A percentile compares a stretch with the other conserved stretches of the same genome.
These are phyloP conservation scores for Caenorhabditis sp. DNA, from an alignment of 2,888 invertebrate genomes.

Conservation along the genomic window DNA sequence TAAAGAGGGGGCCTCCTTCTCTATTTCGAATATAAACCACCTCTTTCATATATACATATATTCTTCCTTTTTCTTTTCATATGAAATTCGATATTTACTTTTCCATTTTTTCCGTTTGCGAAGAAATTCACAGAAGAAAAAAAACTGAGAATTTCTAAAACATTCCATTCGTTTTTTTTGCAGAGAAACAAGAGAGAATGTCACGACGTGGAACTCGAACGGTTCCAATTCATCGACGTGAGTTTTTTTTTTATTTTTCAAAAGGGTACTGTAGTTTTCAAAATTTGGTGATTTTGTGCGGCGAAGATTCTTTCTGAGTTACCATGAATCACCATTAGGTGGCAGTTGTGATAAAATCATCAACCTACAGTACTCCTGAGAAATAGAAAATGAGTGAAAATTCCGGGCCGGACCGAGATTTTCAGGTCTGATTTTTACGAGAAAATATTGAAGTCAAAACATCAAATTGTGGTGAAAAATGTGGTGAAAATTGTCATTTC, in stretches of 20 bases:
- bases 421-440: too few relatives aligned
- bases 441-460: too few relatives aligned
- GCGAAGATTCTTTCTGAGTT: too few relatives aligned
- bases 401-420: too few relatives aligned
- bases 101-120: not conserved
- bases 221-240: not conserved
- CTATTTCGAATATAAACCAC: not conserved
- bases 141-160: not conserved
- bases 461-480: too few relatives aligned
- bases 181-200: not conserved
- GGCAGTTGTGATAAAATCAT: too few relatives aligned
- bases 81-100: constrained; percentile 1
- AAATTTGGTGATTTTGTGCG: too few relatives aligned
- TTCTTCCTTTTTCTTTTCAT: not conserved
- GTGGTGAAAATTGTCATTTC: too few relatives aligned
- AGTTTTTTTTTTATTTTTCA: not conserved
- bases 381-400: not conserved
- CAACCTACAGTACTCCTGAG: too few relatives aligned
- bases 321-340: too few relatives aligned
- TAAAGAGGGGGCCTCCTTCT: not conserved
- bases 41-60: not conserved
- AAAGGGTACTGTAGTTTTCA: not conserved
- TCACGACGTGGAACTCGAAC: not conserved
- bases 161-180: not conserved
- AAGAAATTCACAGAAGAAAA: not conserved